phyloP scores from a whole-genome alignment of 2,888 invertebrate genomes.

The Ormyrus pomaceus region DNA sequence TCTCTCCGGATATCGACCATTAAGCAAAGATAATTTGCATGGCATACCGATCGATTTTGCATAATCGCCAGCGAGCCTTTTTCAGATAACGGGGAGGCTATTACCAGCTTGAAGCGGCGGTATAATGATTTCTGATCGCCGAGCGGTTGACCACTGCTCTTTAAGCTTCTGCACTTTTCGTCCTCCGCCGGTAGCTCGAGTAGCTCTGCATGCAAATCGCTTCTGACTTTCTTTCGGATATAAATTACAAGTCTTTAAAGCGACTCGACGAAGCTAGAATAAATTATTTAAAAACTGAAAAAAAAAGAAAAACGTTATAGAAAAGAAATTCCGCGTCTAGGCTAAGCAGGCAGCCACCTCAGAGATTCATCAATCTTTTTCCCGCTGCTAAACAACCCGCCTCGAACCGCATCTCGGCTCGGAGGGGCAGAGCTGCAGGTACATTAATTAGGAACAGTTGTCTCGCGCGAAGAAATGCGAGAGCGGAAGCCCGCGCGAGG shows the following conservation, averaged over 20 bases:
- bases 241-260: too few species aligned
- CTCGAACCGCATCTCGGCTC: background rate
- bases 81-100: slow-evolving; percentile 5
- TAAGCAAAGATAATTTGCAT: slow-evolving; percentile 51
- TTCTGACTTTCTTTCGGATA: background rate
- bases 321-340: too few species aligned
- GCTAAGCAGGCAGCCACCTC: too few species aligned
- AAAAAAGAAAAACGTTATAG: background rate
- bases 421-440: slow-evolving; percentile 26
- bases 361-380: background rate
- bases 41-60: slow-evolving; percentile 51
- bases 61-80: slow-evolving; percentile 45
- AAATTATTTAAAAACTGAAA: background rate
- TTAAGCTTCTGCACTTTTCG: background rate
- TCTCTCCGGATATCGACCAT: slow-evolving; percentile 48
- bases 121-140: slow-evolving; percentile 29
- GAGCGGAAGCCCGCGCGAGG: slow-evolving; percentile 63
- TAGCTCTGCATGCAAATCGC: background rate
- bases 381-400: background rate
- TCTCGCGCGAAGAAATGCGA: slow-evolving; percentile 51
- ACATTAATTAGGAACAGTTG: slow-evolving; percentile 58
- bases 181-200: background rate
- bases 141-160: slow-evolving; percentile 6
- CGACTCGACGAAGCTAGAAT: too few species aligned
- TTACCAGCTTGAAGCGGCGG: slow-evolving; percentile 22